A percentile compares a stretch with the other conserved stretches of the same genome.
Evolutionary conservation across 2,113 vertebrate genomes (phyloP).

Genomic region (Grantiella picta): DNA sequence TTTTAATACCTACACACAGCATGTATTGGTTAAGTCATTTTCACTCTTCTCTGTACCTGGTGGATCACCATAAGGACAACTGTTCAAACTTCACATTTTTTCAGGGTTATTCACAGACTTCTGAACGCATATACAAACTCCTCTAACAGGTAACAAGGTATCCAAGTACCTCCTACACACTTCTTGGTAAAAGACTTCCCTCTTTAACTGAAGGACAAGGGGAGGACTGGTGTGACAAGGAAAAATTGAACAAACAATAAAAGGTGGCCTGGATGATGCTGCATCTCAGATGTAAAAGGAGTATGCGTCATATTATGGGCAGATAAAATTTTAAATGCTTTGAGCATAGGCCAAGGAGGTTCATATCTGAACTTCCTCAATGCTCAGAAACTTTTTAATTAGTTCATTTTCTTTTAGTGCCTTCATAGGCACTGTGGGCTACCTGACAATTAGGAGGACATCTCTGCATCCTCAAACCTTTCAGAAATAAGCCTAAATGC

Average conservation of each 20-base stretch:
- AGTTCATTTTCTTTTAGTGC: not conserved
- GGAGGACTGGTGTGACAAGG: not conserved
- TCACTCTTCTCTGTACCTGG: not conserved
- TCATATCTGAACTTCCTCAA: not conserved
- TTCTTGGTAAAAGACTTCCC: not conserved
- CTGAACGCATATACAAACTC: not conserved
- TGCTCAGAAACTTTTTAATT: not conserved
- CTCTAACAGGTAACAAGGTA: not conserved
- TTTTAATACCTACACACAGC: not conserved
- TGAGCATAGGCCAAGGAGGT: not conserved
- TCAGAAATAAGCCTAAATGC: not conserved
- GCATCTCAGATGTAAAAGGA: not conserved
- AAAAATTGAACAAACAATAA: not conserved
- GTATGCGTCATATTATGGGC: not conserved
- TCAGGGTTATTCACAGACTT: not conserved
- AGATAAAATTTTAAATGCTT: not conserved
- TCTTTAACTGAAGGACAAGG: not conserved
- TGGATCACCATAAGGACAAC: not conserved
- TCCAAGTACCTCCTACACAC: not conserved
- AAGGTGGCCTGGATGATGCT: not conserved
- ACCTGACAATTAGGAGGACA: not conserved
- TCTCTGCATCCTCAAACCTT: not conserved
- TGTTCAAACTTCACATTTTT: not conserved
- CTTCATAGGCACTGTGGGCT: not conserved
- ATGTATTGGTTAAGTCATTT: not conserved